Base-by-base conservation (phyloP, 2,113 vertebrate genomes). In the Seriola dumerili region DNA sequence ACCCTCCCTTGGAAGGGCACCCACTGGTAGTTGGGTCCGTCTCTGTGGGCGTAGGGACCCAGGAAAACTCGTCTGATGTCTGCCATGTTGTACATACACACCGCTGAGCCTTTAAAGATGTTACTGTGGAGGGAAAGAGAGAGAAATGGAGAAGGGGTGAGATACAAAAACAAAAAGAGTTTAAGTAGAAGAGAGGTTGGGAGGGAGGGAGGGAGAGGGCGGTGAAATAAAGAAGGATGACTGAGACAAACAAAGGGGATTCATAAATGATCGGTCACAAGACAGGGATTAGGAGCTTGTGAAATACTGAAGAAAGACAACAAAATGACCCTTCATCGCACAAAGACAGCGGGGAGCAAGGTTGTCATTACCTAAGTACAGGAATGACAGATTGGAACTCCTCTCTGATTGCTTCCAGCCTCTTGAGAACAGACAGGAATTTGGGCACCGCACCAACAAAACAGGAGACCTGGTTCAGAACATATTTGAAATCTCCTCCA, bases 1-100 rank as follows among this genome's bases (percentile, higher is more conserved):
- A 99, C 98, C 87, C 98, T 94, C 44, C 97, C 97, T 91, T 99
- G 98, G 84, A 96, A 99, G 65, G 98, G 98, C 34, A 98, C 97
- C 98, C 98, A 99, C 83, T 99, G 98, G 90, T 99, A 99, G 90
- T 96, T 99, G 11, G 98, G 98, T 21, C 98, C 98, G 19, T 99
- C 98, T 90, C 98, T 95, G 92, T 99, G 98, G 65, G 98, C 97
- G 4, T 99, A 99, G 6, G 98, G 97, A 4, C 98, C 98, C 14
- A 99, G 95, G 84, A 99, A 99, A 0, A 99, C 98, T 86, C 98
- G 96, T 84, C 98, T 95, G 72, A 99, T 96, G 69, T 99, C 98
- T 8, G 97, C 96, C 97, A 99, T 98, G 93, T 96, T 99, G 84
- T 98, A 99, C 96, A 99, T 97, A 5, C 98, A 99, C 76, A 99